Percentiles rank a stretch among this genome's conserved stretches.
These are phyloP conservation scores for Sinocyclocheilus maitianheensis DNA, from an alignment of 2,113 vertebrate genomes.

Conservation along the genomic window DNA sequence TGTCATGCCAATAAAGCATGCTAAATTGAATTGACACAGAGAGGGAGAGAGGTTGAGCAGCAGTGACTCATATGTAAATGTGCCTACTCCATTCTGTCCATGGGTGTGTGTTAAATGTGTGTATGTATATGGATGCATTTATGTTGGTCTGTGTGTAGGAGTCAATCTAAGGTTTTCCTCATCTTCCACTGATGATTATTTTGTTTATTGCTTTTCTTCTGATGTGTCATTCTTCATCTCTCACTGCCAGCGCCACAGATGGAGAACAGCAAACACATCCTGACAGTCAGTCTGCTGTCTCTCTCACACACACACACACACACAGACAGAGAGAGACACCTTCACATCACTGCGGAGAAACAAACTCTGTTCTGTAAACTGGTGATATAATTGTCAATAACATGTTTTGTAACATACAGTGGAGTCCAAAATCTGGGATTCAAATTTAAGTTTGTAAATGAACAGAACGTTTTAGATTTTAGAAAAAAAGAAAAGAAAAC, in stretches of 20 bases:
- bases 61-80: background rate
- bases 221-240: conserved; percentile 12
- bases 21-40: background rate
- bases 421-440: too few relatives aligned
- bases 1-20: background rate
- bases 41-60: background rate
- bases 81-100: background rate
- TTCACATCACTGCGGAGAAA: background rate
- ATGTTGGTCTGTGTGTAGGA: background rate
- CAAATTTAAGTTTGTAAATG: too few relatives aligned
- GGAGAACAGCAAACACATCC: conserved; percentile 24
- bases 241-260: background rate
- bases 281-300: background rate
- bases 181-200: conserved; percentile 6
- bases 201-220: conserved; percentile 13
- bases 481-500: too few relatives aligned
- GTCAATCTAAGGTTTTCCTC: background rate
- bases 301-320: background rate
- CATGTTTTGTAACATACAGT: background rate
- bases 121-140: background rate
- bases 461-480: too few relatives aligned
- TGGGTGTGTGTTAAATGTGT: background rate
- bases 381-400: background rate
- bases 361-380: background rate
- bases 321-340: background rate